Evolutionary conservation across 2,113 vertebrate species (phyloP).

Genomic region (Blennius ocellaris): DNA sequence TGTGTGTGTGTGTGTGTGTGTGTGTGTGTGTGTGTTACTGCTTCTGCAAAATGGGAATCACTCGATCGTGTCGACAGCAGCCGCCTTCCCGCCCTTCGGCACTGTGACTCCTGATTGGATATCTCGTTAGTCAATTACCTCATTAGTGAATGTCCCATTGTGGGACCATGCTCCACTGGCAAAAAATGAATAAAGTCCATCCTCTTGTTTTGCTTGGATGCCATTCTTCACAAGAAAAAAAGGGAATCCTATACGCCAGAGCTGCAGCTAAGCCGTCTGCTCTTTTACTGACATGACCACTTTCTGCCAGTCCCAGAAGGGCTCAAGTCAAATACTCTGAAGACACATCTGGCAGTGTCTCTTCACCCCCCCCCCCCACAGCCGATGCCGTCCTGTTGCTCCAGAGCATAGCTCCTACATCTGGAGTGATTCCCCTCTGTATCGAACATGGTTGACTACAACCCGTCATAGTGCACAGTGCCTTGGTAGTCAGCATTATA

Average conservation of each 20-base stretch:
- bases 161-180: conserved; percentile 25
- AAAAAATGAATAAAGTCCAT: conserved; percentile 45
- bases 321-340: conserved; percentile 47
- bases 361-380: conserved; percentile 4
- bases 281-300: conserved; percentile 37
- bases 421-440: conserved; percentile 12
- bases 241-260: conserved; percentile 25
- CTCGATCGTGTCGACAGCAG: conserved; percentile 56
- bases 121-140: conserved; percentile 72
- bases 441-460: conserved; percentile 24
- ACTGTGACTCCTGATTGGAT: conserved; percentile 68
- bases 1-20: conserved; percentile 33
- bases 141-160: conserved; percentile 56
- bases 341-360: conserved; percentile 53
- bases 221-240: conserved; percentile 14
- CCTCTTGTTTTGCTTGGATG: conserved; percentile 31
- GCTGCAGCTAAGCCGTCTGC: conserved; percentile 29
- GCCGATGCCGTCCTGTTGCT: conserved; percentile 31
- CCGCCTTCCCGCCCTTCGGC: conserved; percentile 61
- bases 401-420: conserved; percentile 2
- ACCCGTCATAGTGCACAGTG: conserved; percentile 8
- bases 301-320: conserved; percentile 56
- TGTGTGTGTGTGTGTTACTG: conserved; percentile 22
- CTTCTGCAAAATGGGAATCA: conserved; percentile 48
- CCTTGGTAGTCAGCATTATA: neutral